Conservation (phyloP, 2,797 vertebrate species). For the Neoniphon sammara region DNA sequence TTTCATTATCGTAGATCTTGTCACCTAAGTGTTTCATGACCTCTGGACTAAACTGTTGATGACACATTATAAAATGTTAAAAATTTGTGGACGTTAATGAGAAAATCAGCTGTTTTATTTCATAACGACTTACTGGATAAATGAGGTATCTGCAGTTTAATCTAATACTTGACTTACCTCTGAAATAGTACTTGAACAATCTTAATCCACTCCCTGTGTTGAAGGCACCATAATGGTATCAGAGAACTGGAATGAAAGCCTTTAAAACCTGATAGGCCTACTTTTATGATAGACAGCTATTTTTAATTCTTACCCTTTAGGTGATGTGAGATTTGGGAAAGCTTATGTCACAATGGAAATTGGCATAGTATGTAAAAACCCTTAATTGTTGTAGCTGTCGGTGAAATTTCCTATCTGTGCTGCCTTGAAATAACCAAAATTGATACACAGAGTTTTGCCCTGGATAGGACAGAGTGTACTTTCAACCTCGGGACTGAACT, state of each 20-base stretch:
- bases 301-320: not conserved
- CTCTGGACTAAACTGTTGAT: too few species aligned
- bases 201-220: too few species aligned
- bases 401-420: not conserved
- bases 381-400: not conserved
- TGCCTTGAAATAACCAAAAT: not conserved
- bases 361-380: not conserved
- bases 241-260: too few species aligned
- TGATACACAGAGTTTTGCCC: not conserved
- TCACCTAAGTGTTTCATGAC: too few species aligned
- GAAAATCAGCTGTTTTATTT: not conserved
- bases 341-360: not conserved
- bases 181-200: too few species aligned
- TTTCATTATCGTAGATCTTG: not conserved
- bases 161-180: not conserved
- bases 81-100: too few species aligned
- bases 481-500: not conserved
- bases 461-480: not conserved
- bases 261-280: not conserved
- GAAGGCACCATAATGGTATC: too few species aligned
- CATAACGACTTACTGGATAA: not conserved
- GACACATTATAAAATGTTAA: too few species aligned
- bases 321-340: not conserved
- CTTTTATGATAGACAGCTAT: not conserved
- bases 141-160: not conserved